phyloP scores from a whole-genome alignment of 92 coral and sea anemone species.

The Bergia sp. region DNA sequence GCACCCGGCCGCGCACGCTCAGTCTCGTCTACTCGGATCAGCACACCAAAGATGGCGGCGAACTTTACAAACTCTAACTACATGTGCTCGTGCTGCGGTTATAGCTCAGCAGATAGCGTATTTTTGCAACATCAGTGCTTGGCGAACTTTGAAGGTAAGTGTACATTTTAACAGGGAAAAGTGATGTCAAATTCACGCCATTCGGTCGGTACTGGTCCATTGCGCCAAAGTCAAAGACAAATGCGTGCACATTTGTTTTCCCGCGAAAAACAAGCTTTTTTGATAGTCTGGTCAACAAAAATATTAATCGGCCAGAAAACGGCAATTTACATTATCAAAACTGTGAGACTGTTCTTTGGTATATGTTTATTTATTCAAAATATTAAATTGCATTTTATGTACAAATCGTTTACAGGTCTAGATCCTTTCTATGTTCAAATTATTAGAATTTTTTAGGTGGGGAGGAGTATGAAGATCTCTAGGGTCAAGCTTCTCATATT shows the following conservation, averaged over 20 bases:
- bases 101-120: background rate
- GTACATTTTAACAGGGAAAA: background rate
- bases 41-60: background rate
- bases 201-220: background rate
- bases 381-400: background rate
- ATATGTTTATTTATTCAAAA: background rate
- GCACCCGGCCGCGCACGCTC: too few species aligned
- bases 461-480: constrained; percentile 1
- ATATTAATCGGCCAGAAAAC: too few species aligned
- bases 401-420: background rate
- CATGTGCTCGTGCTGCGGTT: background rate
- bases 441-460: background rate
- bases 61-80: background rate
- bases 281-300: too few species aligned
- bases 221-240: too few species aligned
- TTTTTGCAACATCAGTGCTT: too few species aligned
- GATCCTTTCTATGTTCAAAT: background rate
- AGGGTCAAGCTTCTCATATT: background rate
- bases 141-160: too few species aligned
- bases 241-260: background rate
- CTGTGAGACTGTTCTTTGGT: background rate
- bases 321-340: too few species aligned
- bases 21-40: too few species aligned
- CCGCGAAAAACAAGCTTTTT: background rate
- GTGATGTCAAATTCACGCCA: background rate